Conservation (phyloP, 2,113 vertebrate genomes). For the Dipodomys merriami region DNA sequence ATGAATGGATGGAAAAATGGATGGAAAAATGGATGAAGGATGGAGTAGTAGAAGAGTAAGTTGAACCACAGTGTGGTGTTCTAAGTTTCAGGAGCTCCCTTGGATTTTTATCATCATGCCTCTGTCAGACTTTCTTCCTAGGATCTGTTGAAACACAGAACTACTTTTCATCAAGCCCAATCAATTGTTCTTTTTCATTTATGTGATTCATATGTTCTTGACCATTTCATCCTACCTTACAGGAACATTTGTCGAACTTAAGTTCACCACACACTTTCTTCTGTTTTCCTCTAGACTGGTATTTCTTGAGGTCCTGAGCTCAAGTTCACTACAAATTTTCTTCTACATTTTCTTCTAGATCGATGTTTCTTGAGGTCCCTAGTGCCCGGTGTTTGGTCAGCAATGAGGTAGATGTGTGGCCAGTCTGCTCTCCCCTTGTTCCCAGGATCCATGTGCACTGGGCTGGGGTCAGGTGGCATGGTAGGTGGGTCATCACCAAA, state of each 20-base stretch:
- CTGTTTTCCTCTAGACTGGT: neutral
- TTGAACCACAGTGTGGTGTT: neutral
- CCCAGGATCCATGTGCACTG: accelerated
- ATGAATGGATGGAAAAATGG: too few species aligned
- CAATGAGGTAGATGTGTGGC: neutral
- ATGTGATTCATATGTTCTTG: neutral
- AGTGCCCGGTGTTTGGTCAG: neutral
- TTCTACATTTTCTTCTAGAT: neutral
- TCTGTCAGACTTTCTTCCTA: neutral
- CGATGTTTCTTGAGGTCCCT: neutral
- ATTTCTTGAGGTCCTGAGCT: neutral
- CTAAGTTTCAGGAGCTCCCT: neutral
- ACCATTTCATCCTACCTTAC: neutral
- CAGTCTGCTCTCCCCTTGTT: too few species aligned
- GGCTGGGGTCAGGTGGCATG: neutral
- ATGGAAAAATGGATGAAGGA: too few species aligned
- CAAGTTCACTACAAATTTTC: neutral
- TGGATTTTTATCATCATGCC: too few species aligned
- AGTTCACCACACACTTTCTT: neutral
- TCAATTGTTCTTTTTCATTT: neutral
- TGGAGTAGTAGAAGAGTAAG: too few species aligned
- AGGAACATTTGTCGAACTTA: neutral
- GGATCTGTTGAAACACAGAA: conserved; percentile 12
- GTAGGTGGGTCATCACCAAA: neutral
- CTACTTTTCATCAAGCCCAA: neutral